Conservation (phyloP, 2,113 vertebrate genomes). For the Tautogolabrus adspersus region DNA sequence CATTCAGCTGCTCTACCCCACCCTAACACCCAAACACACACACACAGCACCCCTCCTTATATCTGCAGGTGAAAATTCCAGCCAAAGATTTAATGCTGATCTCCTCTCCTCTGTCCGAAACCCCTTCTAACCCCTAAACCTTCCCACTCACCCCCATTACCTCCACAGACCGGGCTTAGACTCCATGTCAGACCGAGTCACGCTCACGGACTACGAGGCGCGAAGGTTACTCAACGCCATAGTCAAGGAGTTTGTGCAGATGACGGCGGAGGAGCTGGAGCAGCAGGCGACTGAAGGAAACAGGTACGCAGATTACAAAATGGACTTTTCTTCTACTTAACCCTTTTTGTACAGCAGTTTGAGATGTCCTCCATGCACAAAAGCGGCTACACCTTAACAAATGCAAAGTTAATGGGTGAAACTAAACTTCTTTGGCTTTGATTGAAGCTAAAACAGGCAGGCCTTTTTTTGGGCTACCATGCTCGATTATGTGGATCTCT, state of each 20-base stretch:
- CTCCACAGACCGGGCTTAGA: conserved; percentile 86
- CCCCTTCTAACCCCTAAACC: conserved; percentile 5
- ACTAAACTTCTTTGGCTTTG: neutral
- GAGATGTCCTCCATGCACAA: conserved; percentile 1
- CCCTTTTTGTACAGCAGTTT: neutral
- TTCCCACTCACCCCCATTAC: neutral
- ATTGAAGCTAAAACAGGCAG: neutral
- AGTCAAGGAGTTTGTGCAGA: conserved; percentile 91
- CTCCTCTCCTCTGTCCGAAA: neutral
- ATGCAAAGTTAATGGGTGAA: neutral
- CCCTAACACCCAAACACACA: conserved; percentile 12
- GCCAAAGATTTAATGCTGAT: conserved; percentile 33
- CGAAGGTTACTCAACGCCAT: conserved; percentile 91
- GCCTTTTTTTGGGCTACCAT: neutral
- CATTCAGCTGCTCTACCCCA: conserved; percentile 17
- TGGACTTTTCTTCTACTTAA: neutral
- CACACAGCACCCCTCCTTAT: neutral
- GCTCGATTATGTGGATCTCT: neutral
- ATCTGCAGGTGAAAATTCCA: conserved; percentile 52
- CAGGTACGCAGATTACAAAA: conserved; percentile 85
- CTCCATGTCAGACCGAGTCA: conserved; percentile 85
- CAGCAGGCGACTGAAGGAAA: conserved; percentile 86
- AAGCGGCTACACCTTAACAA: too few relatives aligned
- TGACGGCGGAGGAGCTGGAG: conserved; percentile 90
- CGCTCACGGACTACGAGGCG: conserved; percentile 90